These are phyloP conservation scores for Orchestia grillus DNA, from an alignment of 1,140 invertebrate species.

Conservation along the genomic window DNA sequence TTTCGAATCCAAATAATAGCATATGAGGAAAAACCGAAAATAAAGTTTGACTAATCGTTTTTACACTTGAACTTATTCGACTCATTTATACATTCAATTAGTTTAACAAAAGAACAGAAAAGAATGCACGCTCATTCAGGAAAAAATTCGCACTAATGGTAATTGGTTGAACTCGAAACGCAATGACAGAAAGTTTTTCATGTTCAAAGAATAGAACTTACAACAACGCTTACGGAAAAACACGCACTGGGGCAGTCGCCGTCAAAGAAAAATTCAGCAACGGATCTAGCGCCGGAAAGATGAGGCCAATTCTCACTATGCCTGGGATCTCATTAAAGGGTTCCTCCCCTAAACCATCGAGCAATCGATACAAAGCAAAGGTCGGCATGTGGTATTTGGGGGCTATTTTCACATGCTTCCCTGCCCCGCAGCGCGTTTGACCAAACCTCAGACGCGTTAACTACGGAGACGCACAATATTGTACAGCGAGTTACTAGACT, in stretches of 20 bases:
- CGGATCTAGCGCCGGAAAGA: not conserved
- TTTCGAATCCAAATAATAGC: not conserved
- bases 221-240: not conserved
- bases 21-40: not conserved
- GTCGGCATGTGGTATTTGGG: constrained; percentile 51
- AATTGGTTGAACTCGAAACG: not conserved
- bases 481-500: no score
- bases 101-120: not conserved
- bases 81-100: not conserved
- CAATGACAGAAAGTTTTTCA: not conserved
- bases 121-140: not conserved
- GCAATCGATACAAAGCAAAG: constrained; percentile 44
- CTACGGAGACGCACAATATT: not conserved
- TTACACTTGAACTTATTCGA: not conserved
- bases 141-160: not conserved
- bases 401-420: constrained; percentile 38
- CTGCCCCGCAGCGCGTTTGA: not conserved
- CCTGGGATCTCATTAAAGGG: not conserved
- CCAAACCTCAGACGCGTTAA: not conserved
- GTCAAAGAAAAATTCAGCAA: not conserved
- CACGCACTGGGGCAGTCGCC: not conserved
- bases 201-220: not conserved
- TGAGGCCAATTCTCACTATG: not conserved
- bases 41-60: not conserved
- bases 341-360: not conserved